Evolutionary conservation across 2,888 invertebrate species (phyloP), one percentile per base, ranked within the genome.

Genomic region (Bombylius major): DNA sequence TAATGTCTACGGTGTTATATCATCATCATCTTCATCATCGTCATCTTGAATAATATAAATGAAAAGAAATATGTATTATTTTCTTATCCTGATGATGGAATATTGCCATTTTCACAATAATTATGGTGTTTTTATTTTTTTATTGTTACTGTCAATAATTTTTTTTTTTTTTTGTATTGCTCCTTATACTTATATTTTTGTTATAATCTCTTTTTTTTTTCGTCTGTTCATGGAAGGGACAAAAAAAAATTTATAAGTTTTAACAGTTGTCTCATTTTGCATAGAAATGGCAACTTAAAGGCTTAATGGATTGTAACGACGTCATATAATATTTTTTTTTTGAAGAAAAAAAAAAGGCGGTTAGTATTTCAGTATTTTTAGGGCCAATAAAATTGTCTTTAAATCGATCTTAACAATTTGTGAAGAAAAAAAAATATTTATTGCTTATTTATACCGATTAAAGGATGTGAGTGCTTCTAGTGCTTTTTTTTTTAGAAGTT

Each of bases 271-370:
- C 53, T 54, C 55, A 53, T 46, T 59, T 59, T 59, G 59, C 59
- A 59, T 59, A 59, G 53, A 59, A 59, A 59, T 59, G 55, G 53
- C 55, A 59, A 55, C 56, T 57, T 59, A 55, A 55, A 57, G 59
- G 56, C 50, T 59, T 59, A 59, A 59, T 59, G 59, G 59, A 55
- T 59, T 59, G 59, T 57, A 55, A 57, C 57, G 57, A 34, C 55
- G 48, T 55, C 47, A 57, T 59, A 59, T 56, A 36, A 5, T 34
- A 34, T 34, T 34, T 5, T 7, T 7, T 36, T 36, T 36, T 7
- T 36, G 5, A 36, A 55, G 55, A 36, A 36, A 5, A 8, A 36
- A 36, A 8, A 7, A 36, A 36, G 34, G 36, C 49, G 56, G 53
- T 36, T 36, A 36, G 8, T 52, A 39, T 52, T 56, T 55, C 54